Conservation (phyloP, 2,888 invertebrate genomes). For the Callimorpha dominula region DNA sequence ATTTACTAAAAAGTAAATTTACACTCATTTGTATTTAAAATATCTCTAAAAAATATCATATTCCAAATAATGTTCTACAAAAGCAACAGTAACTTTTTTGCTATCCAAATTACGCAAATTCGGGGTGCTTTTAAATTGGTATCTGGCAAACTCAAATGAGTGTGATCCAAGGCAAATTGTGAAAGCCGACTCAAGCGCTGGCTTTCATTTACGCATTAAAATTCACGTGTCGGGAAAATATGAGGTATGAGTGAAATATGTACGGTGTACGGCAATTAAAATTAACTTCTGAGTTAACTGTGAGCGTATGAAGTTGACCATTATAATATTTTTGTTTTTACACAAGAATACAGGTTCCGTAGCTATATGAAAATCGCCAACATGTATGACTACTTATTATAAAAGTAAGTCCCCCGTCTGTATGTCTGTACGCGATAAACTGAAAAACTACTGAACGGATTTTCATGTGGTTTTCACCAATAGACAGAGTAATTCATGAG, state of each 20-base stretch:
- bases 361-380: no score
- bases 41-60: not conserved
- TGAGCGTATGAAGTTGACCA: conserved; percentile 15
- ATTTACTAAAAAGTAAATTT: not conserved
- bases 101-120: conserved; percentile 40
- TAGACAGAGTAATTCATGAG: no score
- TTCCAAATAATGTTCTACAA: conserved; percentile 6
- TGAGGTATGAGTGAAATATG: conserved; percentile 39
- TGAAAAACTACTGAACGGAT: no score
- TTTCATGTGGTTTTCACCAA: no score
- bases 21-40: not conserved
- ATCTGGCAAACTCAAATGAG: conserved; percentile 40
- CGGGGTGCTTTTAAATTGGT: conserved; percentile 47
- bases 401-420: no score
- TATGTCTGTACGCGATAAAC: no score
- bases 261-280: conserved; percentile 28
- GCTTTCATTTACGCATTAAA: conserved; percentile 61
- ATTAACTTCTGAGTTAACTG: conserved; percentile 31
- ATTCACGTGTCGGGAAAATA: conserved; percentile 57
- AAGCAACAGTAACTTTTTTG: conserved; percentile 27
- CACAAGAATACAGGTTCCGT: no score
- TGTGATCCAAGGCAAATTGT: conserved; percentile 57
- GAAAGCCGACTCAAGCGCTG: conserved; percentile 59
- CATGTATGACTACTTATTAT: no score
- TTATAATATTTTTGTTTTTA: conserved; percentile 9